Evolutionary conservation across 2,888 invertebrate genomes (phyloP), one percentile per base, ranked within the genome.

Genomic region (Pollenia amentaria): DNA sequence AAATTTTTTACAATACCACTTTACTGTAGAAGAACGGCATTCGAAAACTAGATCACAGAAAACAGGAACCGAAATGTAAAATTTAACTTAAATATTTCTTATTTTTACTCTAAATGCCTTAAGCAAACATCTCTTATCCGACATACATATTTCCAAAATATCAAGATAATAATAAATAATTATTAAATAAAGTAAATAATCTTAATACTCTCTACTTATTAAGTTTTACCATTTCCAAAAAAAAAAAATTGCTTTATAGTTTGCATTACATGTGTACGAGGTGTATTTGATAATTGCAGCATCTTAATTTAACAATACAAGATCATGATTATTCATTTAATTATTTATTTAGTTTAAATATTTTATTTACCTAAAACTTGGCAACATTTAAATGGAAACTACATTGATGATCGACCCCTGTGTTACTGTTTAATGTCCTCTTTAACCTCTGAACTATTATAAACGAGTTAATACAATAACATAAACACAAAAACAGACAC

Each of bases 381-480:
- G 16, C 46, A 75, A 81, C 57, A 67, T 81, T 75, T 81, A 48
- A n/a, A 60, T 16, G 21, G 16, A 69, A 70, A 69, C 70, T 51
- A 65, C 70, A 75, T 64, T 42, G 70, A 84, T 84, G 64, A 65
- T 46, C 62, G 69, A 85, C 76, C 65, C 60, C 67, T 77, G 51
- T 64, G 21, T n/a, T 76, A 57, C 11, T 76, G 76, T 6, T 76
- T 57, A 72, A 81, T 81, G 76, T 60, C 57, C 73, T 77, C 65
- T 85, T 81, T 85, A 85, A 85, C 76, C 85, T 81, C 65, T 85
- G 81, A 75, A 72, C 85, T 85, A 6, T n/a, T 29, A 55, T 57
- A 62, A 72, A 42, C 29, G 53, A 53, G 29, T 29, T 6, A 29
- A 38, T n/a, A 55, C 18, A 38, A 12, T n/a, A 6, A 55, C 53